These are phyloP conservation scores for Phaethon lepturus DNA, from an alignment of 2,113 vertebrate genomes.

Conservation along the genomic window DNA sequence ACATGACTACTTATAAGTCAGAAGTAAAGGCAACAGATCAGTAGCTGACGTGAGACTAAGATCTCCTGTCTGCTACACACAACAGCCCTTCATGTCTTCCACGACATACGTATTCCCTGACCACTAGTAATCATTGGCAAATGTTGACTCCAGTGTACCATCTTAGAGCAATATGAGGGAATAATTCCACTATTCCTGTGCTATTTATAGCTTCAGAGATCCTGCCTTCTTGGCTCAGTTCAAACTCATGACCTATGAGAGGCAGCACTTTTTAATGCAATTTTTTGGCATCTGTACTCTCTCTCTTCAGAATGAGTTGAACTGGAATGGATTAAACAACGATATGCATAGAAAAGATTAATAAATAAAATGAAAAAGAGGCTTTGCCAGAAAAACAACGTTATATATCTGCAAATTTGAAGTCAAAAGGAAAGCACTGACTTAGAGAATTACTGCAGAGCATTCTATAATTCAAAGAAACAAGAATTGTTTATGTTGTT, in stretches of 20 bases:
- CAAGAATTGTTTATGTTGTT: not conserved
- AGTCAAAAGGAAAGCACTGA: not conserved
- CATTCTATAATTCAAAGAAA: not conserved
- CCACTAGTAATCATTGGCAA: not conserved
- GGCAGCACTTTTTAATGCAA: not conserved
- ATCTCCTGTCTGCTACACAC: not conserved
- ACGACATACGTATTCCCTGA: not conserved
- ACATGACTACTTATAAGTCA: not conserved
- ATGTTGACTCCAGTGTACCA: not conserved
- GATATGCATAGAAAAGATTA: not conserved
- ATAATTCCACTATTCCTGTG: not conserved
- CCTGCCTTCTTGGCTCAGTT: not conserved
- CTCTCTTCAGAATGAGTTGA: not conserved
- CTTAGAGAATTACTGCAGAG: not conserved
- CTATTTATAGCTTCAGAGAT: not conserved
- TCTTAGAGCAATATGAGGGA: not conserved
- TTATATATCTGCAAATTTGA: not conserved
- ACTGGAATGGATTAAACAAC: not conserved
- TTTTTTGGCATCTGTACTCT: not conserved
- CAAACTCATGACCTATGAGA: not conserved
- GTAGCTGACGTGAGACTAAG: not conserved
- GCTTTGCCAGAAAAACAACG: not conserved
- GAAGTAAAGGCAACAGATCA: not conserved
- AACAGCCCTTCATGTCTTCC: not conserved
- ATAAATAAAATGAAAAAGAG: not conserved